Evolutionary conservation across 2,113 vertebrate genomes (phyloP), one percentile per base, ranked within the genome.

Genomic region (Mormoops blainvillei): DNA sequence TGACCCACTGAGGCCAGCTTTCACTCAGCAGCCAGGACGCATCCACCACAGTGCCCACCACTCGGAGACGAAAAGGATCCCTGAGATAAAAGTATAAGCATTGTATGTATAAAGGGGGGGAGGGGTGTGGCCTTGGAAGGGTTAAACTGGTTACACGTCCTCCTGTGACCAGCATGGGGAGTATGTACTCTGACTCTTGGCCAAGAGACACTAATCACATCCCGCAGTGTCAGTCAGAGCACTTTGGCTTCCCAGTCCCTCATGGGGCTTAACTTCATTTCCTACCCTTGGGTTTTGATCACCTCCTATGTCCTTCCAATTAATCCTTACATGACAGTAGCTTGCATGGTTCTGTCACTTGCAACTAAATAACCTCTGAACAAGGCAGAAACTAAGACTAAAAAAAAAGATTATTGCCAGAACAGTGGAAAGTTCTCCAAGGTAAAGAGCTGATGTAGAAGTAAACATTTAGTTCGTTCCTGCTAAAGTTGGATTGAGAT

Each of bases 311-410:
- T 33, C 26, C 78, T 91, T 87, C 36, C 8, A 2, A 67, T 70
- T 45, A 89, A 67, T 73, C 26, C 36, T 90, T 87, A 80, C 84
- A 94, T 61, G 26, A 28, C 9, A 3, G 61, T 76, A 95, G 76
- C 16, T 93, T 87, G 50, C 50, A 56, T 31, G 43, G 33, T 80
- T 83, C 36, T 91, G 71, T 94, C 63, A 68, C 85, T 77, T 58
- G 45, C 74, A 96, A 86, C 68, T 87, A 94, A 81, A 88, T 80
- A 91, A 93, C 76, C 76, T 73, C 61, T 52, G 86, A 71, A 74
- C 65, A 87, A 96, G 65, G 67, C 63, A 91, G 76, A 95, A 87
- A 87, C 50, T 54, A 87, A 74, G 36, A 50, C 92, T 96, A 84
- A 95, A 74, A n/a, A n/a, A 86, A 65, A 70, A 82, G 89, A 68